Evolutionary conservation across 2,113 vertebrate species (phyloP).

Genomic region (Marmota monax): DNA sequence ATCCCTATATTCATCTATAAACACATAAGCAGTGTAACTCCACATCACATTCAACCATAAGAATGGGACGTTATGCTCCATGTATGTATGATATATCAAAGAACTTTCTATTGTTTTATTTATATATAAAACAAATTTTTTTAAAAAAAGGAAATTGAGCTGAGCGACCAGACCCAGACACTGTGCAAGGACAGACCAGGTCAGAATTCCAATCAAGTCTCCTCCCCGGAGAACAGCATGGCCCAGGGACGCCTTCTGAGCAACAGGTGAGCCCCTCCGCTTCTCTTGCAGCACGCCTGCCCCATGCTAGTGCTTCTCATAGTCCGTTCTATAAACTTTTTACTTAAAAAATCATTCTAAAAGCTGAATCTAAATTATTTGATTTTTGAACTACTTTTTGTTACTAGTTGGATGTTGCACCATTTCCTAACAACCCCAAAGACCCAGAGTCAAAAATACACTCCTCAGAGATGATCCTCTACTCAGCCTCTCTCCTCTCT

Average conservation of each 20-base stretch:
- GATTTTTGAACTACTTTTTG: neutral
- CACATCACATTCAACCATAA: too few species aligned
- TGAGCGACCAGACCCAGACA: neutral
- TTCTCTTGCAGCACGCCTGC: neutral
- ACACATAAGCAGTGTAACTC: too few species aligned
- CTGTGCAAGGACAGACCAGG: neutral
- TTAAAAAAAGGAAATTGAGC: neutral
- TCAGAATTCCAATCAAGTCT: neutral
- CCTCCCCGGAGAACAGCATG: neutral
- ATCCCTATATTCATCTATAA: too few species aligned
- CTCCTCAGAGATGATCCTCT: neutral
- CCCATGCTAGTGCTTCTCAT: neutral
- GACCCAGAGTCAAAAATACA: neutral
- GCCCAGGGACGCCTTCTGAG: neutral
- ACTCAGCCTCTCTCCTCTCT: neutral
- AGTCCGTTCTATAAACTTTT: neutral
- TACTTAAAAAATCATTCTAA: neutral
- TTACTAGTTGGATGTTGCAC: neutral
- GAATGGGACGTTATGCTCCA: too few species aligned
- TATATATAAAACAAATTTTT: too few species aligned
- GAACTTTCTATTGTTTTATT: too few species aligned
- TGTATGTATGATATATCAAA: too few species aligned
- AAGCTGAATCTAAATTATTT: neutral
- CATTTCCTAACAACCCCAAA: neutral
- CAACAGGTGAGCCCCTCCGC: accelerated